Conservation (phyloP, 2,113 vertebrate species). For the Oncorhynchus clarkii region DNA sequence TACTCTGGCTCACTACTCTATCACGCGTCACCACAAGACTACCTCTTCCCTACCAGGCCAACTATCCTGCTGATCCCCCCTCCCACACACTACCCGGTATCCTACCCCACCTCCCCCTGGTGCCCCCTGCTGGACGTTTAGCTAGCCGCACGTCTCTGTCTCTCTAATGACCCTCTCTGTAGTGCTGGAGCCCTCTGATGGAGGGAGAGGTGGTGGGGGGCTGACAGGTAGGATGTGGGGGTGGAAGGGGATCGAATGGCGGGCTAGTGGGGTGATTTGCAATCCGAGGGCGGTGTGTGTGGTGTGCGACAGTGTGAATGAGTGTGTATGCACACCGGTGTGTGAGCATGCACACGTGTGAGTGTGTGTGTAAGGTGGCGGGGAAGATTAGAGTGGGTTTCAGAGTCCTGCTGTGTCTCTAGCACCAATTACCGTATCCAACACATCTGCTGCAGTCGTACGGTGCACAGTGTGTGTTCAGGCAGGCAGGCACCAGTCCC, state of each 20-base stretch:
- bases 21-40: too few species aligned
- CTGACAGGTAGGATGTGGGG: neutral
- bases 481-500: slow-evolving; percentile 33
- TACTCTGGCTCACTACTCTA: neutral
- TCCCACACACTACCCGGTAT: too few species aligned
- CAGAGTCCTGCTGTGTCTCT: slow-evolving; percentile 55
- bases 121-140: too few species aligned
- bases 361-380: too few species aligned
- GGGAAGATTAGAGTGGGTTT: slow-evolving; percentile 43
- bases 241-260: slow-evolving; percentile 4
- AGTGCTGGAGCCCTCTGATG: neutral
- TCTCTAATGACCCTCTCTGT: slow-evolving; percentile 12
- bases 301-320: neutral
- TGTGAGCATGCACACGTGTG: neutral
- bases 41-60: too few species aligned
- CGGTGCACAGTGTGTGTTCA: slow-evolving; percentile 49
- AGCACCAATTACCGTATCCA: slow-evolving; percentile 67
- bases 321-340: neutral
- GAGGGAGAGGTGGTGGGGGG: neutral
- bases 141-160: neutral
- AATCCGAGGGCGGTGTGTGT: slow-evolving; percentile 32
- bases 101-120: too few species aligned
- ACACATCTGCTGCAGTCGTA: slow-evolving; percentile 69
- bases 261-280: slow-evolving; percentile 37
- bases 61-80: too few species aligned